Conservation (phyloP, 2,888 invertebrate genomes). For the Phasia obesa region DNA sequence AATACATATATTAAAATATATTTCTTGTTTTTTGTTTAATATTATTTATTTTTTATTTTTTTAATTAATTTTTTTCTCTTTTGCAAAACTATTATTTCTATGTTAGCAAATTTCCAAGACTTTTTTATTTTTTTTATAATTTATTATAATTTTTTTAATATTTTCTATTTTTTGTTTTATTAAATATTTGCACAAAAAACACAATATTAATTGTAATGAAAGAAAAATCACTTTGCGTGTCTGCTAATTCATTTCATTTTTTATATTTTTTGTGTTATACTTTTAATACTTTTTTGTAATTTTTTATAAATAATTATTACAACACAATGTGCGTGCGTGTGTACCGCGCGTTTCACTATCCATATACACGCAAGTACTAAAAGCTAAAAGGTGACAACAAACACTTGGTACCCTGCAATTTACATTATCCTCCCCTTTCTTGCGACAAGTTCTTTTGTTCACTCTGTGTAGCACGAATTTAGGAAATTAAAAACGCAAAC, state of each 20-base stretch:
- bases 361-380: slow-evolving; percentile 74
- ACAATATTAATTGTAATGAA: not conserved
- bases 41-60: not conserved
- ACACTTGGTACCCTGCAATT: slow-evolving; percentile 73
- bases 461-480: slow-evolving; percentile 16
- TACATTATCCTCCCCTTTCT: slow-evolving; percentile 63
- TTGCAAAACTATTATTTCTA: too few relatives aligned
- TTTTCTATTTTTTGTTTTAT: not conserved
- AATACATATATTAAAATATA: not conserved
- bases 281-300: slow-evolving; percentile 43
- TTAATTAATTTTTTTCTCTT: too few relatives aligned
- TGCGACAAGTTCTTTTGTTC: not conserved
- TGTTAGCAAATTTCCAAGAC: not conserved
- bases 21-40: not conserved
- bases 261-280: slow-evolving; percentile 34
- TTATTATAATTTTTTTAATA: slow-evolving; percentile 5
- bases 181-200: slow-evolving; percentile 30
- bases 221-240: slow-evolving; percentile 19
- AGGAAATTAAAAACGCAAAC: slow-evolving; percentile 37
- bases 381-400: slow-evolving; percentile 73
- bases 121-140: not conserved
- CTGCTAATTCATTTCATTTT: slow-evolving; percentile 13
- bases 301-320: slow-evolving; percentile 52
- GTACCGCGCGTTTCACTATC: slow-evolving; percentile 70
- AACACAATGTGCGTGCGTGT: slow-evolving; percentile 66